Conservation (phyloP, 2,888 invertebrate species). For the Steinernema carpocapsae region DNA sequence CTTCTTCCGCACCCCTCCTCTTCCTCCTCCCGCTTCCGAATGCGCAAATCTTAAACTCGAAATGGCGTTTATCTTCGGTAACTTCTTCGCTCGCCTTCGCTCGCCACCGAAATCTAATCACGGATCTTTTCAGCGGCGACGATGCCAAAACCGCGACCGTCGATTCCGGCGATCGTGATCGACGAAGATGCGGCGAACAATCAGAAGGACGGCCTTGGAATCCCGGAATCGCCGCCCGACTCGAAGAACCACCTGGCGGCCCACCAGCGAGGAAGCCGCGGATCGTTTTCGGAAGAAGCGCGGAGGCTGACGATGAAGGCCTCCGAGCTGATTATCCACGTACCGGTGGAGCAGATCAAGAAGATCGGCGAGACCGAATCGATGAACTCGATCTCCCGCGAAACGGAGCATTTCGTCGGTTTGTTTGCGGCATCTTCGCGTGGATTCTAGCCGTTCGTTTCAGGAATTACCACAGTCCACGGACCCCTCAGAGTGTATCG, state of each 20-base stretch:
- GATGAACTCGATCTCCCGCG: constrained; percentile 57
- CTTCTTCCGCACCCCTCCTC: not conserved
- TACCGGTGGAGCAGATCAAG: constrained; percentile 59
- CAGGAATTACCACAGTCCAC: constrained; percentile 65
- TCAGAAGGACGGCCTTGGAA: not conserved
- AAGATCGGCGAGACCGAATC: constrained; percentile 61
- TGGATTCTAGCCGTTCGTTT: constrained; percentile 25
- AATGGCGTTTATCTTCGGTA: constrained; percentile 6
- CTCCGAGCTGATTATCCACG: constrained; percentile 58
- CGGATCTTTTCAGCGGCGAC: constrained; percentile 2
- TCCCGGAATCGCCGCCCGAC: constrained; percentile 15
- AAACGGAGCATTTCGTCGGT: constrained; percentile 66
- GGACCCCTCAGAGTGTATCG: constrained; percentile 63
- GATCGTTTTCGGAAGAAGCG: constrained; percentile 31
- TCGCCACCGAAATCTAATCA: not conserved
- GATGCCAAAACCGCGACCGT: constrained; percentile 19
- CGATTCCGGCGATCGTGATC: constrained; percentile 17
- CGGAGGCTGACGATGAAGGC: constrained; percentile 42
- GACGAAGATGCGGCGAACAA: constrained; percentile 12
- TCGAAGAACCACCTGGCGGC: constrained; percentile 20
- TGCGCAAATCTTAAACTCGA: not conserved
- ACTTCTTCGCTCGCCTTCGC: not conserved
- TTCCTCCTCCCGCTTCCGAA: not conserved
- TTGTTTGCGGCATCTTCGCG: no score
- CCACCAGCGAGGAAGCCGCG: not conserved